Evolutionary conservation across 2,888 invertebrate genomes (phyloP).

Genomic region (Teleogryllus oceanicus): DNA sequence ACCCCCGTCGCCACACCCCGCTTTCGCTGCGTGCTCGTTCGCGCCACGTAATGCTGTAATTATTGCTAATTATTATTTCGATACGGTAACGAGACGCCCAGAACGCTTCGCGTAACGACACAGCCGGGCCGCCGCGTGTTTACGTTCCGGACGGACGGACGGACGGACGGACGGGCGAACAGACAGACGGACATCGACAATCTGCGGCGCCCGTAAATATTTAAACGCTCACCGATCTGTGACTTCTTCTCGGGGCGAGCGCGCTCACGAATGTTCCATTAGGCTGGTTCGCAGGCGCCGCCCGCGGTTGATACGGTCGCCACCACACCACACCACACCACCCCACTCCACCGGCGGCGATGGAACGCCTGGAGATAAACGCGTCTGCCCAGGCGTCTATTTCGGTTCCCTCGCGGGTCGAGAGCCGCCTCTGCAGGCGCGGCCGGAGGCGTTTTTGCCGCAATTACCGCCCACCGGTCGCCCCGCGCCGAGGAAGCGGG

Average conservation of each 20-base stretch:
- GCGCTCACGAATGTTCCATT: background rate
- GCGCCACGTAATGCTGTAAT: slow-evolving; percentile 18
- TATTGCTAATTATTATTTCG: slow-evolving; percentile 18
- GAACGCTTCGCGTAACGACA: background rate
- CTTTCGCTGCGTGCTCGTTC: slow-evolving; percentile 4
- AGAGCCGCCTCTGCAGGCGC: background rate
- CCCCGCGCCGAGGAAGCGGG: background rate
- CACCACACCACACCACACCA: no score
- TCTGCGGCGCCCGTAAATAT: background rate
- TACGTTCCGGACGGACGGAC: background rate
- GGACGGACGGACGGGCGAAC: no score
- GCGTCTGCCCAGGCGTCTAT: background rate
- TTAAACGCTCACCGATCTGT: background rate
- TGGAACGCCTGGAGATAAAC: background rate
- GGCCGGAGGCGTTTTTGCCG: background rate
- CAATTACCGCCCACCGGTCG: background rate
- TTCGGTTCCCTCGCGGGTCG: background rate
- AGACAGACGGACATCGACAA: background rate
- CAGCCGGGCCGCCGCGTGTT: background rate
- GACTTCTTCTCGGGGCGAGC: background rate
- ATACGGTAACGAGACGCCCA: slow-evolving; percentile 3
- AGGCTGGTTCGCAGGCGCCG: background rate
- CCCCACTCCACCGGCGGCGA: no score
- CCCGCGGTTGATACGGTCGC: background rate
- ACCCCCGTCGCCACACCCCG: background rate